Evolutionary conservation across 2,888 invertebrate species (phyloP), one percentile per base, ranked within the genome.

Genomic region (Limnephilus marmoratus): DNA sequence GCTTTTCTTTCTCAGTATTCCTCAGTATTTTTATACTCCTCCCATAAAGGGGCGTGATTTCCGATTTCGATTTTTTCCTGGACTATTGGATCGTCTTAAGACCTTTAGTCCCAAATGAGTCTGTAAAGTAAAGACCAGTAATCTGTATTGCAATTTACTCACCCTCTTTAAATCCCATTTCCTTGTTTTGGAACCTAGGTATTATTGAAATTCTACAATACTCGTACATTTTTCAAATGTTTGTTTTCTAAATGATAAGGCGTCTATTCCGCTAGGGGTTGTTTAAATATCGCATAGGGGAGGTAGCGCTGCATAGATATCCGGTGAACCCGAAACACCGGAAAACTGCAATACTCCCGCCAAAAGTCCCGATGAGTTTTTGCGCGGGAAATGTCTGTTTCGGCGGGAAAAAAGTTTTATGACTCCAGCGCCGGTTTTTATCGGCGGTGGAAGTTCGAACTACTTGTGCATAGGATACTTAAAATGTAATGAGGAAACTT

Each of bases 341-440:
- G 34, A 31, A 85, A 85, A 24, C 41, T 85, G 85, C 31, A 85
- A 41, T 85, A 85, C 41, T 85, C 45, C 41, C 85, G 24, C 41
- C 85, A n/a, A 86, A 86, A 45, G 85, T 9, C 37, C 45, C 85
- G 85, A 49, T 86, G 85, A n/a, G 85, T 86, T 86, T 86, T 86
- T 49, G 45, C 85, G 41, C 41, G 41, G 85, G n/a, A 45, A 45
- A 29, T 41, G 85, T 86, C 85, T 49, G 49, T 86, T 86, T 45
- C 45, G 85, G 49, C 85, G 29, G 49, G 49, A 49, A 86, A 45
- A 86, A 37, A 45, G 49, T 49, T 49, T 86, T 41, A 86, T 49
- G 49, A 49, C 85, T 86, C 49, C 85, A 29, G 45, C n/a, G 13
- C 41, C 45, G 41, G 85, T 86, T 86, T 85, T 86, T 86, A 86